Evolutionary conservation across 2,797 vertebrate species (phyloP).

Genomic region (Rhinophrynus dorsalis): DNA sequence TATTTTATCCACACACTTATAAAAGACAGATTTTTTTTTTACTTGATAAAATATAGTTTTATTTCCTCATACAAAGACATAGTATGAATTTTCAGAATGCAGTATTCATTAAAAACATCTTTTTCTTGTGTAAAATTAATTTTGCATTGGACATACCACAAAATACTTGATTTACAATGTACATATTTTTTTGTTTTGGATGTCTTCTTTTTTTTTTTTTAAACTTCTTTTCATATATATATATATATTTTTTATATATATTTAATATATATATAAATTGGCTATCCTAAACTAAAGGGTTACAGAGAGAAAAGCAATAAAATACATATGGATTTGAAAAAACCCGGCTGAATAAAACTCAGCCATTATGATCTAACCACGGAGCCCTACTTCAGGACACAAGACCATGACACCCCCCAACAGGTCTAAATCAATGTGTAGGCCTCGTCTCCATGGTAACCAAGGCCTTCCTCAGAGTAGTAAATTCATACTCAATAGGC

Average conservation of each 20-base stretch:
- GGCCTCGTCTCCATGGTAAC: conserved; percentile 14
- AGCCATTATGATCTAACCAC: conserved; percentile 72
- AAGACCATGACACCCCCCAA: conserved; percentile 6
- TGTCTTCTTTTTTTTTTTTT: conserved; percentile 44
- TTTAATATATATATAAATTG: conserved; percentile 76
- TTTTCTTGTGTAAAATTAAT: conserved; percentile 94
- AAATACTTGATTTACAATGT: conserved; percentile 85
- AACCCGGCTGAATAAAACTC: conserved; percentile 88
- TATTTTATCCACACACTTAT: no score
- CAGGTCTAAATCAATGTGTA: background rate
- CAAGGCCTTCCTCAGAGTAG: background rate
- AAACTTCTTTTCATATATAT: conserved; percentile 43
- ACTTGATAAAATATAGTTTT: conserved; percentile 96
- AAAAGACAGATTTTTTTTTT: background rate
- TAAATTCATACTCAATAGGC: background rate
- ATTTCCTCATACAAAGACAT: conserved; percentile 98
- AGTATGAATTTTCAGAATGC: conserved; percentile 94
- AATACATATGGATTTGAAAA: conserved; percentile 66
- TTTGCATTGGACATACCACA: conserved; percentile 90
- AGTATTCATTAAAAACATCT: conserved; percentile 92
- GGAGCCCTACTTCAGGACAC: conserved; percentile 50
- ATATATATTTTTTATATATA: conserved; percentile 43
- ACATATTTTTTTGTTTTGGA: conserved; percentile 55
- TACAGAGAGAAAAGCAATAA: conserved; percentile 76
- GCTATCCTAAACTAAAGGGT: conserved; percentile 79